Conservation (phyloP, 2,888 invertebrate species). For the Leistus spinibarbis region DNA sequence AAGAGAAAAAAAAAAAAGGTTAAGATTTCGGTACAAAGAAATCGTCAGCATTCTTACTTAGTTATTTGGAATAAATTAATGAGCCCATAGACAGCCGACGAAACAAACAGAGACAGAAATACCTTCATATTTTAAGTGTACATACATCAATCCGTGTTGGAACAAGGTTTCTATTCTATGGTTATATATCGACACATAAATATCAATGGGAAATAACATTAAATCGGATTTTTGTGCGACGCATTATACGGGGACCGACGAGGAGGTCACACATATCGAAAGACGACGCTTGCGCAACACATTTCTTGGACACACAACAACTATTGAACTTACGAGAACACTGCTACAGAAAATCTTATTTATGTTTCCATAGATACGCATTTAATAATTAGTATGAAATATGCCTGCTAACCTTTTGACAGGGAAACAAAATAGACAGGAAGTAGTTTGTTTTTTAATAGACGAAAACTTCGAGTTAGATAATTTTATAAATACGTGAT, state of each 20-base stretch:
- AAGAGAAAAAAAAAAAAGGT: not conserved
- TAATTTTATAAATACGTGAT: not conserved
- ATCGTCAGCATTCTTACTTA: constrained; percentile 33
- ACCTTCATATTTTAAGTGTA: constrained; percentile 26
- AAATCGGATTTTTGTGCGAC: constrained; percentile 32
- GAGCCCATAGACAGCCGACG: constrained; percentile 14
- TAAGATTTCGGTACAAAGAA: constrained; percentile 16
- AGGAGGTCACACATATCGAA: not conserved
- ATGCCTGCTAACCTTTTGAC: no score
- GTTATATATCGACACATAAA: constrained; percentile 29
- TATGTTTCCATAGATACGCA: no score
- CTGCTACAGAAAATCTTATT: no score
- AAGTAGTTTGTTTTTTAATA: not conserved
- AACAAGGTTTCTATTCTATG: constrained; percentile 23
- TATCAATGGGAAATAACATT: constrained; percentile 32
- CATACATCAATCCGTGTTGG: constrained; percentile 24
- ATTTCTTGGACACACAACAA: not conserved
- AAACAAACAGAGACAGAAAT: constrained; percentile 13
- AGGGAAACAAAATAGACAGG: no score
- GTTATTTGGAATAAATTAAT: constrained; percentile 36
- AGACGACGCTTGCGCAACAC: not conserved
- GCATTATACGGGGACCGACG: constrained; percentile 10
- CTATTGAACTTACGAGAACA: not conserved
- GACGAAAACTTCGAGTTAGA: not conserved
- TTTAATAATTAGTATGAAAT: no score